A percentile compares a stretch with the other conserved stretches of the same genome.
These are phyloP conservation scores for Eutolmus rufibarbis DNA, from an alignment of 2,888 invertebrate genomes.

Conservation along the genomic window DNA sequence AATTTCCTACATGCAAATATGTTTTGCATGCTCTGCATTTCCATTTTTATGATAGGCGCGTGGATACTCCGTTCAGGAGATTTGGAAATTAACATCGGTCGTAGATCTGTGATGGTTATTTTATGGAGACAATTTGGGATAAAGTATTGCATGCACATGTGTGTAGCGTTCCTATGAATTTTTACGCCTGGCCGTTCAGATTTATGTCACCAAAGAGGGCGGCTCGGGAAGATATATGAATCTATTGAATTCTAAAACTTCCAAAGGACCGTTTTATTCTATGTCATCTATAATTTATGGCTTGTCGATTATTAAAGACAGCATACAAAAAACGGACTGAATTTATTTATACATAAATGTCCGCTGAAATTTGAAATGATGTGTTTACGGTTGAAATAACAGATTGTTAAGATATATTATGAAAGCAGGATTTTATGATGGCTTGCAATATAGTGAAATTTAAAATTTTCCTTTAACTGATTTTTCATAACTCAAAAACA, in stretches of 20 bases:
- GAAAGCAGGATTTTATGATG: neutral
- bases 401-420: neutral
- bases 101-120: neutral
- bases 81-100: neutral
- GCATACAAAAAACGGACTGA: neutral
- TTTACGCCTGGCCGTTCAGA: neutral
- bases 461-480: neutral
- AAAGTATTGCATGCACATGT: neutral
- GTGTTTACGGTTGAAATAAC: neutral
- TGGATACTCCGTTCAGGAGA: neutral
- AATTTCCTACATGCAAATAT: neutral
- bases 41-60: neutral
- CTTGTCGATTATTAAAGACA: neutral
- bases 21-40: neutral
- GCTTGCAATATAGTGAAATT: neutral
- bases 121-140: neutral
- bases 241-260: neutral
- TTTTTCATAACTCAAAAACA: neutral
- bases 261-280: neutral
- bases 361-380: neutral
- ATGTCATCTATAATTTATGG: neutral
- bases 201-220: neutral
- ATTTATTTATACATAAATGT: neutral
- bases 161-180: neutral
- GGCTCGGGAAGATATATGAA: neutral